Conservation (phyloP, 2,888 invertebrate species). For the Crossocerus cetratus region DNA sequence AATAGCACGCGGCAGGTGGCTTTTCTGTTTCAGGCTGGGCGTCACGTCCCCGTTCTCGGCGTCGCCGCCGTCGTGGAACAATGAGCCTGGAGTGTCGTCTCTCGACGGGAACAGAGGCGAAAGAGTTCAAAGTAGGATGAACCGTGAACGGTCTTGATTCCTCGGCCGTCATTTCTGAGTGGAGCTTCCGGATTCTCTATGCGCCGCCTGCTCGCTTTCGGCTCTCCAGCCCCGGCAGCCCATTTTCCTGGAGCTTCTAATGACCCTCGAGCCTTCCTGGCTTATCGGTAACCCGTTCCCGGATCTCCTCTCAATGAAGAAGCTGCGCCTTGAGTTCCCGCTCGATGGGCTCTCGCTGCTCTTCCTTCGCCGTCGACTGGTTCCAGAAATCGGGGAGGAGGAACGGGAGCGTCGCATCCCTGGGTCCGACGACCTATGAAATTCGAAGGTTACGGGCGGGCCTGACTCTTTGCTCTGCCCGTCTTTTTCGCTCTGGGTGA, state of each 20-base stretch:
- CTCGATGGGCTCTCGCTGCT: neutral
- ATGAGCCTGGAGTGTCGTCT: constrained; percentile 46
- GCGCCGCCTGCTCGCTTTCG: constrained; percentile 26
- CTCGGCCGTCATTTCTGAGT: constrained; percentile 40
- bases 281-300: constrained; percentile 41
- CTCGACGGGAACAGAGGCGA: constrained; percentile 25
- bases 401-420: neutral
- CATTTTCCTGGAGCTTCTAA: constrained; percentile 38
- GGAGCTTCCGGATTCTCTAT: constrained; percentile 26
- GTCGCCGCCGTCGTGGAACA: constrained; percentile 21
- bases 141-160: constrained; percentile 42
- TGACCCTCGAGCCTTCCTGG: constrained; percentile 39
- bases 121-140: constrained; percentile 42
- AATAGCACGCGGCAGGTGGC: constrained; percentile 43
- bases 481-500: constrained; percentile 82
- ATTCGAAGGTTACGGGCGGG: constrained; percentile 81
- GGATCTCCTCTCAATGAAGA: constrained; percentile 36
- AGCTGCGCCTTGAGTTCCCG: constrained; percentile 25
- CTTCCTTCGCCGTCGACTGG: constrained; percentile 12
- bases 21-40: constrained; percentile 41
- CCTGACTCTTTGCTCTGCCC: constrained; percentile 92
- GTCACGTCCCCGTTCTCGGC: neutral
- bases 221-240: constrained; percentile 26
- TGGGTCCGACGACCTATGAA: constrained; percentile 7
- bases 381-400: constrained; percentile 9